Evolutionary conservation across 1,140 invertebrate species (phyloP), one percentile per base, ranked within the genome.

Genomic region (Agrypnia vestita): DNA sequence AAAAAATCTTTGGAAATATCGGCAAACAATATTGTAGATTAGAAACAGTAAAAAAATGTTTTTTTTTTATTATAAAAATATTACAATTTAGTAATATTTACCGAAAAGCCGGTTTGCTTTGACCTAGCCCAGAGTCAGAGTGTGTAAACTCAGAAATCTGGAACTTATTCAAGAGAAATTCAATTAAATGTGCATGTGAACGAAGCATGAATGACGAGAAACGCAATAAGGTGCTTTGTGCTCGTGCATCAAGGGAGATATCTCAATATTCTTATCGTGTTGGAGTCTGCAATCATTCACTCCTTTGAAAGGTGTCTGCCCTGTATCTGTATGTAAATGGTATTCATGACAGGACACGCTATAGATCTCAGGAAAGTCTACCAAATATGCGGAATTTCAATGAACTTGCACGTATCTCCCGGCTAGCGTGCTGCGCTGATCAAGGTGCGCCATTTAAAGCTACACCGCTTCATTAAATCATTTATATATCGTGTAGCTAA

Each of bases 231-330:
- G 6, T 35, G 25, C 25, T 3, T 35, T 35, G 25, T 35, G 6
- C 25, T n/a, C 25, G 1, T 35, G 25, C 6, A 59, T 59, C 55
- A 59, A 59, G 17, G 55, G 17, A 21, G 15, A 19, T 21, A 59
- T 59, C 55, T 59, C 55, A 59, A 59, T 59, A 59, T 59, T 59
- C 55, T 59, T 59, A 59, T 59, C 55, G 21, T 21, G 55, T 21
- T 59, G 55, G 21, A 59, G 55, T 12, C 15, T 19, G 55, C 55
- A 19, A 59, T 59, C 55, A 59, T 59, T 59, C 55, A 59, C 55
- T 35, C 55, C 17, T 17, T 19, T 59, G 55, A 59, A 59, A 19
- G 21, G 55, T 21, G 17, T 59, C 17, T 59, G 17, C 7, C n/a
- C 55, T 59, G 55, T 21, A 59, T n/a, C n/a, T n/a, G n/a, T n/a